phyloP scores from a whole-genome alignment of 2,113 vertebrate species.

The Willisornis vidua region DNA sequence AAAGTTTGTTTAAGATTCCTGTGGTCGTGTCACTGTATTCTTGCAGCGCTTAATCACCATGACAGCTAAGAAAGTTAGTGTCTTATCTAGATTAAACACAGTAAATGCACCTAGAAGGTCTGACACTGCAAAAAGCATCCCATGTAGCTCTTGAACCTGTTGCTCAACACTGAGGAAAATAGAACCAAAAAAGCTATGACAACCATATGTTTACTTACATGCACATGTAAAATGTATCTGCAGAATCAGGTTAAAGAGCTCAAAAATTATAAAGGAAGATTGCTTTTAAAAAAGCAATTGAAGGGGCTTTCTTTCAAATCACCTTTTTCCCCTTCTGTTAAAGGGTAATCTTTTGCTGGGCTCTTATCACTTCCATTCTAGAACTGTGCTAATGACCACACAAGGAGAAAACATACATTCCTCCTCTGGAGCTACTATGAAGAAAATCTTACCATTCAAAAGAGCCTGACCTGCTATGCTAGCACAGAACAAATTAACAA shows the following conservation, averaged over 20 bases:
- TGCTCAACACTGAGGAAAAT: neutral
- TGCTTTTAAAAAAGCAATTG: neutral
- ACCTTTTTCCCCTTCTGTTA: neutral
- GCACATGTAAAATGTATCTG: neutral
- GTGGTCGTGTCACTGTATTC: neutral
- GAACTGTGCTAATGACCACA: conserved; percentile 63
- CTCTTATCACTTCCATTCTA: neutral
- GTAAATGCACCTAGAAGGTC: neutral
- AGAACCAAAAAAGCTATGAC: neutral
- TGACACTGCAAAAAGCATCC: neutral
- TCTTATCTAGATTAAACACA: neutral
- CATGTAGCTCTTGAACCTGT: neutral
- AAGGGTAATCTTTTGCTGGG: neutral
- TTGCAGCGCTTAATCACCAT: neutral
- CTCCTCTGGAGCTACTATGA: conserved; percentile 32
- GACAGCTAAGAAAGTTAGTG: neutral
- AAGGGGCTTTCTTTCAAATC: neutral
- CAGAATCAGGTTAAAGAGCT: neutral
- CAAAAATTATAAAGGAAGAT: neutral
- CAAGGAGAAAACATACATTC: conserved; percentile 60
- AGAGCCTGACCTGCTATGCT: conserved; percentile 29
- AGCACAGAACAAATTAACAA: conserved; percentile 54
- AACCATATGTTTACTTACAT: neutral
- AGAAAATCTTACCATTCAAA: conserved; percentile 43
- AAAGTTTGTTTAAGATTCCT: neutral